Evolutionary conservation across 2,888 invertebrate genomes (phyloP).

Genomic region (Drosophila testacea): DNA sequence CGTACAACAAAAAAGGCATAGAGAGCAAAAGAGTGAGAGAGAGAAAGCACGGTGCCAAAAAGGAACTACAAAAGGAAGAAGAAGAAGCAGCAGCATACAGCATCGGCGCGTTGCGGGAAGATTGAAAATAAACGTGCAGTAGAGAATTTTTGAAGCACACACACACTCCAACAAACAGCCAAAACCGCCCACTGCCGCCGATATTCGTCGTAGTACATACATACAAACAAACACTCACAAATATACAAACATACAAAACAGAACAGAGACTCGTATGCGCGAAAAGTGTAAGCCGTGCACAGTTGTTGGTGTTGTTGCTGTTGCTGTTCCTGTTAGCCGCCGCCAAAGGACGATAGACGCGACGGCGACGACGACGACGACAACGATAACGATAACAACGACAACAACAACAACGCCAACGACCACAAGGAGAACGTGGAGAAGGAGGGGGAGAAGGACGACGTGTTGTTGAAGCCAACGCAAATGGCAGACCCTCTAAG

Average conservation of each 20-base stretch:
- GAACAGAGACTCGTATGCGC: slow-evolving; percentile 66
- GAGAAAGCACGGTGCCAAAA: slow-evolving; percentile 58
- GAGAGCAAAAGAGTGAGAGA: slow-evolving; percentile 50
- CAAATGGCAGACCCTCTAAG: slow-evolving; percentile 85
- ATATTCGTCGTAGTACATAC: slow-evolving; percentile 14
- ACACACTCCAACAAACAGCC: slow-evolving; percentile 58
- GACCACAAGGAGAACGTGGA: slow-evolving; percentile 19
- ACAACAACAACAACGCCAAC: slow-evolving; percentile 35
- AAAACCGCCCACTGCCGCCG: slow-evolving; percentile 35
- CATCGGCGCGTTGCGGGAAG: slow-evolving; percentile 73
- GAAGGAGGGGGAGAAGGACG: slow-evolving; percentile 22
- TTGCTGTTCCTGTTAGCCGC: slow-evolving; percentile 65
- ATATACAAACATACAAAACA: slow-evolving; percentile 30
- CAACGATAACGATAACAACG: slow-evolving; percentile 36
- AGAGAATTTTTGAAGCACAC: slow-evolving; percentile 79
- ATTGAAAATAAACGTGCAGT: slow-evolving; percentile 80
- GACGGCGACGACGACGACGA: slow-evolving; percentile 56
- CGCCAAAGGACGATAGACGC: slow-evolving; percentile 64
- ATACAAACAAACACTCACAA: slow-evolving; percentile 35
- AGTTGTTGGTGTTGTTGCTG: slow-evolving; percentile 58
- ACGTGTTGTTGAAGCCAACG: slow-evolving; percentile 69
- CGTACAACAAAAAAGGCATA: slow-evolving; percentile 42
- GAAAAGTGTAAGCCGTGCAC: slow-evolving; percentile 75
- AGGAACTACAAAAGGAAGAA: slow-evolving; percentile 62
- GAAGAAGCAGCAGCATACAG: slow-evolving; percentile 60